These are phyloP conservation scores for Paratilapia polleni DNA, from an alignment of 2,113 vertebrate genomes.

Conservation along the genomic window DNA sequence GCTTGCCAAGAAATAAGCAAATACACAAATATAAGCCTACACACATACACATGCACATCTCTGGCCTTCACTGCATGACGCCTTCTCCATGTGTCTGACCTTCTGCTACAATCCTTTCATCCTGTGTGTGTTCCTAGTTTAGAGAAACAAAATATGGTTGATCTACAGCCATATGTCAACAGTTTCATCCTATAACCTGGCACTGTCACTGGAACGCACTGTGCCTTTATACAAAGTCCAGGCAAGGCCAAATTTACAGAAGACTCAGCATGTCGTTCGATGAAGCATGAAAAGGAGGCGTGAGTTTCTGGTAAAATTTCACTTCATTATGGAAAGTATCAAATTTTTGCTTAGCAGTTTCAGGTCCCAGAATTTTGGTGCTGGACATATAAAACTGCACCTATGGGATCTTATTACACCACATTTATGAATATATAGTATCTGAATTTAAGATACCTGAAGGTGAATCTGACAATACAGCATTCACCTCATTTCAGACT, in stretches of 20 bases:
- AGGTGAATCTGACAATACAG: background rate
- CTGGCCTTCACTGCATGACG: conserved; percentile 2
- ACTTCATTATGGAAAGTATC: background rate
- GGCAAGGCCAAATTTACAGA: conserved; percentile 7
- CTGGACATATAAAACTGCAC: background rate
- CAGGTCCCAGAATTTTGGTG: background rate
- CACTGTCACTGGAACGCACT: background rate
- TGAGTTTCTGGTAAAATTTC: background rate
- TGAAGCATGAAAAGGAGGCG: conserved; percentile 7
- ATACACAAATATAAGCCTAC: background rate
- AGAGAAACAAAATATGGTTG: conserved; percentile 13
- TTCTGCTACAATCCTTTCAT: conserved; percentile 38
- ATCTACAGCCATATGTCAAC: conserved; percentile 37
- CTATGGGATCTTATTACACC: background rate
- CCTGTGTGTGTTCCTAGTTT: conserved; percentile 1
- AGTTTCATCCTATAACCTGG: conserved; percentile 20
- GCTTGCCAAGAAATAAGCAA: conserved; percentile 7
- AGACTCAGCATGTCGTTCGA: background rate
- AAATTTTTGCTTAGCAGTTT: background rate
- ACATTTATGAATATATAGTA: background rate
- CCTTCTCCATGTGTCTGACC: conserved; percentile 45
- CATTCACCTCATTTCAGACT: background rate
- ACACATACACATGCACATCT: background rate
- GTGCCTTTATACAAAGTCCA: background rate
- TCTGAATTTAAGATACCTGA: background rate